Conservation (phyloP, 2,888 invertebrate genomes). For the Pachycephus smyrnensis region DNA sequence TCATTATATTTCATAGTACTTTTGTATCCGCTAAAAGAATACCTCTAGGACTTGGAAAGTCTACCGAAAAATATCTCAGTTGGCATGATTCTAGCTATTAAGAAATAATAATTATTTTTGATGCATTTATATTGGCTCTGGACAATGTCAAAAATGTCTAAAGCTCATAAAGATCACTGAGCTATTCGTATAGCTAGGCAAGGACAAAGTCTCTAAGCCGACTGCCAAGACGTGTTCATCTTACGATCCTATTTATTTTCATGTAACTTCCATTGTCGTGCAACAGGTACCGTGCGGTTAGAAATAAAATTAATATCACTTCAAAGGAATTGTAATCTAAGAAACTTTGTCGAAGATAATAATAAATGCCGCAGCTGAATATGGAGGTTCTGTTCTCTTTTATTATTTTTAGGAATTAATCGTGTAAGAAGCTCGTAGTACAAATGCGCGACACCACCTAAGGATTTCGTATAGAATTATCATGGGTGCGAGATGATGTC, state of each 20-base stretch:
- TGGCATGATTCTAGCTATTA: background rate
- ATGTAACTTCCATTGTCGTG: background rate
- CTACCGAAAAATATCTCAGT: background rate
- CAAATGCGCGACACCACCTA: background rate
- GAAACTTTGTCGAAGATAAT: background rate
- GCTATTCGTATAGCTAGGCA: background rate
- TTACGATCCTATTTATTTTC: background rate
- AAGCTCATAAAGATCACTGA: background rate
- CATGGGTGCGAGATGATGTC: background rate
- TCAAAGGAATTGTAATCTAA: background rate
- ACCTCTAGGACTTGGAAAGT: background rate
- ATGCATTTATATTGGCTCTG: background rate
- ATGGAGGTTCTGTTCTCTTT: background rate
- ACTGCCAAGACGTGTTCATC: background rate
- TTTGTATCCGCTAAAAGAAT: background rate
- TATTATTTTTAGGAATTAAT: background rate
- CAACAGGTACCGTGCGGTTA: background rate
- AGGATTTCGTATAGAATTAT: background rate
- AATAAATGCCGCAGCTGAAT: background rate
- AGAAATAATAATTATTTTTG: background rate
- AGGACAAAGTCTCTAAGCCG: no score
- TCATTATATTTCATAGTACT: constrained; percentile 5
- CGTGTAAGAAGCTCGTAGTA: background rate
- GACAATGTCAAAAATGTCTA: background rate
- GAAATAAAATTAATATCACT: background rate